A percentile compares a stretch with the other conserved stretches of the same genome.
These are phyloP conservation scores for Pygoscelis adeliae DNA, from an alignment of 2,113 vertebrate species.

Conservation along the genomic window DNA sequence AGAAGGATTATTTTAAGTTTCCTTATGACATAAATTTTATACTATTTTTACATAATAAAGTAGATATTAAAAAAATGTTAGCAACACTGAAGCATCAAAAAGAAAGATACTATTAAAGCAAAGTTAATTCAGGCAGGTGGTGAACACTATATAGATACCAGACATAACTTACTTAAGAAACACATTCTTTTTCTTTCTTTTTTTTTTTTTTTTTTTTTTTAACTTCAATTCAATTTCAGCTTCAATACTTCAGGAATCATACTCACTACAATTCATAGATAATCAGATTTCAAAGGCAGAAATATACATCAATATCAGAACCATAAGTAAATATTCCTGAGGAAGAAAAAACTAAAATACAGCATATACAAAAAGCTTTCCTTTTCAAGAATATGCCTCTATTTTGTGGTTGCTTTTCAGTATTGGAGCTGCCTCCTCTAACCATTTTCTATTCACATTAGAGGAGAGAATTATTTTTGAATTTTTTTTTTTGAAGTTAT, in stretches of 20 bases:
- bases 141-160: neutral
- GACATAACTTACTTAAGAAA: neutral
- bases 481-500: neutral
- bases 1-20: neutral
- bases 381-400: neutral
- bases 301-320: neutral
- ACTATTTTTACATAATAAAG: neutral
- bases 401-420: neutral
- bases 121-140: neutral
- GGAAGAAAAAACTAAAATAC: neutral
- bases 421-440: neutral
- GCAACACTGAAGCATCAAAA: neutral
- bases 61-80: neutral
- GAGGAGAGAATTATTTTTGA: neutral
- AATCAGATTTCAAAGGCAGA: neutral
- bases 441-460: neutral
- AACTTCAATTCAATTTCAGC: neutral
- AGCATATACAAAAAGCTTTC: neutral
- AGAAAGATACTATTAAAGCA: neutral
- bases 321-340: neutral
- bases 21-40: neutral
- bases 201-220: neutral
- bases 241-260: neutral
- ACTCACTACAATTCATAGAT: neutral
- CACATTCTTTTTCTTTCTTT: neutral